Base-by-base conservation (phyloP, 1,140 invertebrate genomes). In the Drosophila neocordata region DNA sequence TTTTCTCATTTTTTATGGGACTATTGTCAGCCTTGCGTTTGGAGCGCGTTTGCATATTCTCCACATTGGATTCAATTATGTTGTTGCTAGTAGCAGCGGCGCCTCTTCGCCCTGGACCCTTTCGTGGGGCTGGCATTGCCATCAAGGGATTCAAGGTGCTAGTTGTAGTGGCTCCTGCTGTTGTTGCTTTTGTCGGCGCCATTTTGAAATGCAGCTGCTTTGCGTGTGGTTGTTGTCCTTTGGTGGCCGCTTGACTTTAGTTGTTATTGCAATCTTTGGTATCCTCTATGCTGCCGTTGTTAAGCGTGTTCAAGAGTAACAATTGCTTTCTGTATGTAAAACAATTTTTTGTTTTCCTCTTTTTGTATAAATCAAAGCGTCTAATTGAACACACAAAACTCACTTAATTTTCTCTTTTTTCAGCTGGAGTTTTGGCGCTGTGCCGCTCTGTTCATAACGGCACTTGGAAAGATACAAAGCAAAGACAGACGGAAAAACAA, bases 71-170 rank as follows among this genome's bases (percentile, higher is more conserved):
- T 34, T 79, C 90, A 9, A 81, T 81, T 51, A 57, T 83, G 12
- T 35, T 53, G 34, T 70, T 81, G 22, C 35, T 64, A 22, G 13
- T 44, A 15, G 56, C 73, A 88, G 60, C 44, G 6, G 35, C 64
- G 5, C 13, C 15, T 13, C 93, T 89, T 0, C 92, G 93, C 13
- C 83, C 91, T 41, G 93, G 81, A 44, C 92, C 92, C 68, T 92
- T 92, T 18, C 90, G 82, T 38, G 67, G 41, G 31, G 63, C 72
- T 4, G 70, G 65, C 61, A 77, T 8, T 3, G 73, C 76, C 37
- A 82, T 48, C 4, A 90, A 63, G 20, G 76, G 65, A 70, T 77
- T 72, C 34, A 74, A 64, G 22, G n/a, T 87, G 81, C 37, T 69
- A 53, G 66, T 66, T 57, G 73, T 34, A 55, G 68, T 37, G 66